Base-by-base conservation (phyloP, 2,113 vertebrate genomes). In the Egretta garzetta region DNA sequence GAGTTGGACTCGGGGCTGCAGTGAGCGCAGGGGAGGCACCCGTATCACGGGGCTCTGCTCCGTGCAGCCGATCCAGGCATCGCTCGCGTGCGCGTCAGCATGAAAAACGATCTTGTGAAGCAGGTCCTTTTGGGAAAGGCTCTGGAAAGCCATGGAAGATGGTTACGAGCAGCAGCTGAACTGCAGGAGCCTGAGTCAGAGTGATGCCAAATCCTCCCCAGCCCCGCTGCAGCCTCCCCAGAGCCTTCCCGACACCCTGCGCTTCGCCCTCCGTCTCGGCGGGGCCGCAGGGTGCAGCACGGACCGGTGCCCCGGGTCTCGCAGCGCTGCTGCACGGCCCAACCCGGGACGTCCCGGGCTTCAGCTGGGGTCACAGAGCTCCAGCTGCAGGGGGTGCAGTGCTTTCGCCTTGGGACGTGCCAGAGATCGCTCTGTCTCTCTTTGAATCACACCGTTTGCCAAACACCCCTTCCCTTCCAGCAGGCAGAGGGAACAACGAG, bases 1-100 rank as follows among this genome's bases (percentile, higher is more conserved):
- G 56, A 49, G 2, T 2, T 28, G 37, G 56, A 16, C 28, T 9
- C 1, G 1, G 68, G 80, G 56, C 55, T 70, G 77, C 85, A 27
- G 52, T 0, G 4, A 43, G 30, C 53, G 80, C 22, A 10, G 60
- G 47, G 4, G 88, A 67, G 50, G 60, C 50, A n/a, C n/a, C 47
- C 7, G 18, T 6, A 14, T 23, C 35, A 1, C 20, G 0, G 1
- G 0, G 24, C 11, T 41, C 47, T 50, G 70, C 74, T 45, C 45
- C 27, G 9, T 26, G 37, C 56, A 28, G 5, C 47, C 27, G 1
- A 21, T 10, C 74, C 1, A 2, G 20, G 88, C 81, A 9, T 6
- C 2, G 3, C 70, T 82, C 70, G 3, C 1, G 0, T 0, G 35
- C 21, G 14, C 56, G 20, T 20, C 41, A 8, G 74, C 56, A 16